Percentiles rank a stretch among this genome's conserved stretches.
Evolutionary conservation across 2,797 vertebrate genomes (phyloP).

Genomic region (Notamacropus eugenii): DNA sequence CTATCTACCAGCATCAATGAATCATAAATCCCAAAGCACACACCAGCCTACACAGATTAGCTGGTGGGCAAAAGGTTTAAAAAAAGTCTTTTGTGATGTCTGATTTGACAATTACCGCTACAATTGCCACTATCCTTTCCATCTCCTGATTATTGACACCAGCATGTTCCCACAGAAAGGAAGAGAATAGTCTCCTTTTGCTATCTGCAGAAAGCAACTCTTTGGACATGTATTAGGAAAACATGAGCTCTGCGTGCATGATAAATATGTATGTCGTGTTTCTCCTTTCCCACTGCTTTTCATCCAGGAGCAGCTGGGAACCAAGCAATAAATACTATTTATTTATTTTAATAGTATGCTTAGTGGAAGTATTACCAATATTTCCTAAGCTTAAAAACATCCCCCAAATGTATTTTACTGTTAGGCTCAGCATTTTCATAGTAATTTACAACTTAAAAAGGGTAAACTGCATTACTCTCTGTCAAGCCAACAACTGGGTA

Average conservation of each 20-base stretch:
- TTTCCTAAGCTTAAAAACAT: conserved; percentile 85
- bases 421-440: conserved; percentile 85
- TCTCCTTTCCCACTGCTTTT: conserved; percentile 76
- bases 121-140: neutral
- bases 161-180: conserved; percentile 29
- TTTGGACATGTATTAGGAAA: conserved; percentile 81
- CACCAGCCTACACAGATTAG: conserved; percentile 21
- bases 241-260: conserved; percentile 75
- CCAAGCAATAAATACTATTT: conserved; percentile 87
- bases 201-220: conserved; percentile 75
- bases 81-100: neutral
- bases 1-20: conserved; percentile 41
- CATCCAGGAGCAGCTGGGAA: conserved; percentile 79
- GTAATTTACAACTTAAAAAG: conserved; percentile 88
- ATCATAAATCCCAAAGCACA: conserved; percentile 18
- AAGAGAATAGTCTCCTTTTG: conserved; percentile 70
- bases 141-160: neutral
- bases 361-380: conserved; percentile 87
- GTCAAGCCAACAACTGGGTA: conserved; percentile 84
- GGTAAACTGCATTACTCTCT: conserved; percentile 85
- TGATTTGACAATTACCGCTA: conserved; percentile 23
- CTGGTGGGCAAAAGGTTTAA: neutral
- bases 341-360: conserved; percentile 89
- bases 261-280: conserved; percentile 82
- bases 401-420: conserved; percentile 83